These are phyloP conservation scores for Epinotia brunnichana DNA, from an alignment of 2,888 invertebrate species.

Conservation along the genomic window DNA sequence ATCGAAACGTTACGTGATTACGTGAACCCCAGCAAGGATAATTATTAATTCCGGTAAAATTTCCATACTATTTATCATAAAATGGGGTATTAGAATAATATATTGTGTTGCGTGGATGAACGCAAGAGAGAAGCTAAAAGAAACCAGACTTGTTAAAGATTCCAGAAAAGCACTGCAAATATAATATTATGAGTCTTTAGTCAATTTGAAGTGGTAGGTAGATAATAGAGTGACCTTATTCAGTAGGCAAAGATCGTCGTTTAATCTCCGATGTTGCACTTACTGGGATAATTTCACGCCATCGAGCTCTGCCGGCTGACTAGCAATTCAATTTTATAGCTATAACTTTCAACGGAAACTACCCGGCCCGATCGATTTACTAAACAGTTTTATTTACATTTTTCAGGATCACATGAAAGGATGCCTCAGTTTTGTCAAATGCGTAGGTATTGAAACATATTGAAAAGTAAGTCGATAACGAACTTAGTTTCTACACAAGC, in stretches of 20 bases:
- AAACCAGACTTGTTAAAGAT: background rate
- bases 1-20: no score
- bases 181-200: background rate
- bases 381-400: slow-evolving; percentile 33
- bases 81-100: no score
- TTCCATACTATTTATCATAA: no score
- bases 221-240: slow-evolving; percentile 25
- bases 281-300: slow-evolving; percentile 72
- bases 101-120: no score
- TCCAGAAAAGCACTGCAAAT: background rate
- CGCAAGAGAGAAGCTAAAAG: no score
- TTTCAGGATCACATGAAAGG: slow-evolving; percentile 17
- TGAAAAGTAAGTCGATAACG: no score
- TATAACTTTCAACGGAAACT: slow-evolving; percentile 31
- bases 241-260: slow-evolving; percentile 55
- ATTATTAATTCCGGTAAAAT: no score
- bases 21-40: no score
- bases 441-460: background rate
- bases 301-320: slow-evolving; percentile 29
- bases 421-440: background rate
- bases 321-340: slow-evolving; percentile 35
- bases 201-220: slow-evolving; percentile 5
- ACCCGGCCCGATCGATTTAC: slow-evolving; percentile 29
- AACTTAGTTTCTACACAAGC: no score
- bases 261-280: slow-evolving; percentile 73